These are phyloP conservation scores for Serilophus lunatus DNA, from an alignment of 2,113 vertebrate genomes.

Conservation along the genomic window DNA sequence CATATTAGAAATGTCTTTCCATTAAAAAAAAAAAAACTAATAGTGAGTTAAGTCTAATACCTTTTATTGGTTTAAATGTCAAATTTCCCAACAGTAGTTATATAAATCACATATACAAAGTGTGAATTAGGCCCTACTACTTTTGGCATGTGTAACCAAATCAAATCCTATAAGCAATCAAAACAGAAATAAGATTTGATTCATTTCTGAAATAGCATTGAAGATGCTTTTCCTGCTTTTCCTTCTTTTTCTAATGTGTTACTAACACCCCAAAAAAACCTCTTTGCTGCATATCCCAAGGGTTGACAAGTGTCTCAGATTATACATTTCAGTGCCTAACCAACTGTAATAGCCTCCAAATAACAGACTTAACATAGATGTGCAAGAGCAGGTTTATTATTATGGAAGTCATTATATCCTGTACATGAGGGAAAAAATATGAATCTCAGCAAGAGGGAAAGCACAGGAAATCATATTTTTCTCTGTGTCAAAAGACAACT, in stretches of 20 bases:
- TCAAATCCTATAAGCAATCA: neutral
- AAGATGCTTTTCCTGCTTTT: neutral
- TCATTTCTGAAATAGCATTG: neutral
- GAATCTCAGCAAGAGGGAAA: neutral
- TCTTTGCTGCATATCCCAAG: neutral
- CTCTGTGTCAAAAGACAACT: neutral
- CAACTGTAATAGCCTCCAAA: neutral
- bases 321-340: neutral
- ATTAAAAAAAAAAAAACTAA: constrained; percentile 51
- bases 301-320: neutral
- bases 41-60: neutral
- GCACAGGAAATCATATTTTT: neutral
- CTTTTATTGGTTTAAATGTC: constrained; percentile 20
- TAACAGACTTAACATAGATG: neutral
- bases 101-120: constrained; percentile 26
- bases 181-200: neutral
- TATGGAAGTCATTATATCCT: neutral
- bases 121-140: neutral
- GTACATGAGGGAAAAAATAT: neutral
- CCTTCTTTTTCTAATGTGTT: neutral
- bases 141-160: neutral
- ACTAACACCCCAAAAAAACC: neutral
- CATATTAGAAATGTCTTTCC: neutral
- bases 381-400: neutral
- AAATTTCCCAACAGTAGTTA: neutral